Conservation (phyloP, 2,888 invertebrate genomes). For the Epirrhoe alternata region DNA sequence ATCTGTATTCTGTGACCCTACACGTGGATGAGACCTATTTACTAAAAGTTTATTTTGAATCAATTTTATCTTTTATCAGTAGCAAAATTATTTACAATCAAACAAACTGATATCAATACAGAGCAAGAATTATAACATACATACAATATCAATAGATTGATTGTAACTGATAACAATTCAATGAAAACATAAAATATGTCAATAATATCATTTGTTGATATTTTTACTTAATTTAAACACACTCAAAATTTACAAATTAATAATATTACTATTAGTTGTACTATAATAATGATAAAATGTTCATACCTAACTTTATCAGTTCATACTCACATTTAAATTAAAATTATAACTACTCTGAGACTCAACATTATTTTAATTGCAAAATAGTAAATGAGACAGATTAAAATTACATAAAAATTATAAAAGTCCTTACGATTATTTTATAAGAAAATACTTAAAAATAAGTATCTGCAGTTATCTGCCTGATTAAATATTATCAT, state of each 20-base stretch:
- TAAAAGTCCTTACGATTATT: neutral
- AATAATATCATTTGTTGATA: neutral
- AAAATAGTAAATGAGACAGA: neutral
- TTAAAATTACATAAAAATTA: constrained; percentile 1
- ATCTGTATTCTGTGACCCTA: too few relatives aligned
- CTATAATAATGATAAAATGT: too few relatives aligned
- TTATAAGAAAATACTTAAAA: neutral
- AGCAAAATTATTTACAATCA: constrained; percentile 7
- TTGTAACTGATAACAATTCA: neutral
- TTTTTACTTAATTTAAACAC: too few relatives aligned
- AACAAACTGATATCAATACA: neutral
- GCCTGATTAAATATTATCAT: neutral
- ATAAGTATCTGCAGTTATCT: neutral
- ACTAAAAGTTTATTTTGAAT: neutral
- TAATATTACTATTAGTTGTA: too few relatives aligned
- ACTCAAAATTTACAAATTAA: too few relatives aligned
- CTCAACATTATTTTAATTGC: neutral
- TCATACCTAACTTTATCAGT: neutral
- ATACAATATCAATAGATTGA: neutral
- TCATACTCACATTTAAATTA: neutral
- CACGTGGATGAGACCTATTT: constrained; percentile 3
- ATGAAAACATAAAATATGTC: neutral
- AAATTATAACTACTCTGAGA: neutral
- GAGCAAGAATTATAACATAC: neutral
- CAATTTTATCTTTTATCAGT: constrained; percentile 8